Evolutionary conservation across 2,797 vertebrate species (phyloP), one percentile per base, ranked within the genome.

Genomic region (Darevskia mixta): DNA sequence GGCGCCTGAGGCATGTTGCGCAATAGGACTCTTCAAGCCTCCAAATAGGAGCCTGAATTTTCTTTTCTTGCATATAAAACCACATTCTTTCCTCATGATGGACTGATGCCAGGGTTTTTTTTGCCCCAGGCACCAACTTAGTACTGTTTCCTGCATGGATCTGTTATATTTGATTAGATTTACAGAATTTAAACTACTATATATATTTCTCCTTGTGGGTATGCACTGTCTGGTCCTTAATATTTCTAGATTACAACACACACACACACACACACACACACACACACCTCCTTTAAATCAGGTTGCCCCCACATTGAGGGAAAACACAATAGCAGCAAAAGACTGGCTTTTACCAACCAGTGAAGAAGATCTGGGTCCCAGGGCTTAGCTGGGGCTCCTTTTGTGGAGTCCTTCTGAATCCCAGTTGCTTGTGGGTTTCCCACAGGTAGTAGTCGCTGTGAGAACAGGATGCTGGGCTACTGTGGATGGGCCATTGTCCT

Each of bases 91-190:
- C 43, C 79, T 86, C 72, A 69, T 71, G 58, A 77, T 89, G 79
- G 72, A 82, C 72, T 86, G 61, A 82, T n/a, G 71, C 45, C 85
- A 86, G 69, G 49, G 29, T 86, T 15, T 78, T 86, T 79, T 82
- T 86, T 86, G 79, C 88, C 72, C 23, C 35, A 61, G 84, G 84
- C 84, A 82, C 79, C 49, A 86, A 58, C 78, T 61, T 77, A 86
- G 72, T 35, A 27, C 35, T 67, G 32, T 86, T 38, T 86, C 64
- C 82, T 86, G 43, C 64, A 78, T 82, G 9, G 23, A 85, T 86
- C 72, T 87, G 82, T 88, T 85, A 72, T n/a, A 82, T 67, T 82
- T 85, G 38, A 87, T 86, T 82, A 82, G 45, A 64, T 66, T 66
- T 88, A 81, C 79, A 78, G 49, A 83, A 35, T 90, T 77, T 69